Base-by-base conservation (phyloP, 2,113 vertebrate genomes). In the Heterotilapia buettikoferi region DNA sequence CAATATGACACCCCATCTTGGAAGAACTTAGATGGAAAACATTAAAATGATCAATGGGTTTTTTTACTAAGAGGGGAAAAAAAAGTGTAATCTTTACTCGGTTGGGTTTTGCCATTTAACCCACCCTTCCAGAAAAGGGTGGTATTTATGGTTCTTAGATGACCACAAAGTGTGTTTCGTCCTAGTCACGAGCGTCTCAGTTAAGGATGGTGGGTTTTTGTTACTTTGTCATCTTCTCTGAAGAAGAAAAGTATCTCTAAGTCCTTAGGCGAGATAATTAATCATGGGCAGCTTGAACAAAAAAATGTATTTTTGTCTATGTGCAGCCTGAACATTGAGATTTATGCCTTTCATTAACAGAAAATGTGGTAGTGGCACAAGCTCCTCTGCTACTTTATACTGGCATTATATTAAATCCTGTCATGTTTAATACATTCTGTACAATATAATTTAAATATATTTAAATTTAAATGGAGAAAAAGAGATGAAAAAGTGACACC, bases 21-120 rank as follows among this genome's bases (percentile, higher is more conserved):
- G 63, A 12, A 45, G 78, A 84, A 73, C 71, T 82, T 53, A 86
- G 50, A 24, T 73, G 47, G 33, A 92, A 83, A 90, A 86, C 63
- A 91, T 94, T 73, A 93, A 93, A 93, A 86, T 82, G 83, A 83
- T 82, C 86, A 89, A 91, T 78, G 2, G 90, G 88, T 13, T 12
- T 81, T 91, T 90, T 84, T 78, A 81, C 63, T 5, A 1, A 57
- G 47, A 56, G 56, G 24, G 4, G 3, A 26, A 19, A 29, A 66
- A 33, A 50, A 50, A 9, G 14, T 4, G 2, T 38, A 86, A 92
- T 90, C 88, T 82, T 18, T 81, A 13, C 54, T 87, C 14, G 33
- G 24, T 24, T 89, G 53, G 66, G 57, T 50, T 86, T 87, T 88
- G 88, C 83, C 91, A 81, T 92, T 91, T 88, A 90, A 89, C 63